Evolutionary conservation across 2,888 invertebrate genomes (phyloP).

Genomic region (Bruchidius siliquastri): DNA sequence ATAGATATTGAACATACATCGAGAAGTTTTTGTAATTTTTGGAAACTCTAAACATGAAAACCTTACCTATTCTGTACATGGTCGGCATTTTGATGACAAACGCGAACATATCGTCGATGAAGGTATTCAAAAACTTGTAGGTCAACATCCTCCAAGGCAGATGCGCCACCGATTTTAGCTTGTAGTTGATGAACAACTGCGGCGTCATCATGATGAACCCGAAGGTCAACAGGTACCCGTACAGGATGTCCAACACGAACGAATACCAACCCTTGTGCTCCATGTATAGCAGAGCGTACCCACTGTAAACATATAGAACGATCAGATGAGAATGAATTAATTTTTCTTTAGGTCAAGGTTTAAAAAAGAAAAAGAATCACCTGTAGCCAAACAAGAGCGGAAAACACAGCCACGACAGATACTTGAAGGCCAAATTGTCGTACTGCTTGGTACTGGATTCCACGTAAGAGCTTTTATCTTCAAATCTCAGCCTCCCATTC

Average conservation of each 20-base stretch:
- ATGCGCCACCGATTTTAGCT: conserved; percentile 97
- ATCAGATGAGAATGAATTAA: too few species aligned
- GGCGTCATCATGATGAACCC: conserved; percentile 99
- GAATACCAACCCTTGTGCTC: conserved; percentile 99
- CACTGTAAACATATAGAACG: conserved; percentile 46
- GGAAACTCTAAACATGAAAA: too few species aligned
- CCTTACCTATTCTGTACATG: conserved; percentile 78
- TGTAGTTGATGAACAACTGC: conserved; percentile 98
- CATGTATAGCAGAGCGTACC: conserved; percentile 90
- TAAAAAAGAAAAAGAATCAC: too few species aligned
- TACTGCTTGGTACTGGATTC: conserved; percentile 90
- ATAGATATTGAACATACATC: too few species aligned
- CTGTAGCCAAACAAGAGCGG: conserved; percentile 86
- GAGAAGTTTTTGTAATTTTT: too few species aligned
- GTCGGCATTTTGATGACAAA: conserved; percentile 99
- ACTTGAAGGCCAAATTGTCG: conserved; percentile 93
- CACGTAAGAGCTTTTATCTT: conserved; percentile 95
- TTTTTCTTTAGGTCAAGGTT: too few species aligned
- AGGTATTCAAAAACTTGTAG: conserved; percentile 98
- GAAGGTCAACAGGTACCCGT: conserved; percentile 96
- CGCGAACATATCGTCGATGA: conserved; percentile 99
- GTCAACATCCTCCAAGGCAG: conserved; percentile 99
- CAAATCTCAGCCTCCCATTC: conserved; percentile 73
- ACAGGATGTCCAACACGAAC: conserved; percentile 92
- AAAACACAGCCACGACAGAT: conserved; percentile 93